A percentile compares a stretch with the other conserved stretches of the same genome.
Evolutionary conservation across 2,797 vertebrate genomes (phyloP).

Genomic region (Ceyx erithaca): DNA sequence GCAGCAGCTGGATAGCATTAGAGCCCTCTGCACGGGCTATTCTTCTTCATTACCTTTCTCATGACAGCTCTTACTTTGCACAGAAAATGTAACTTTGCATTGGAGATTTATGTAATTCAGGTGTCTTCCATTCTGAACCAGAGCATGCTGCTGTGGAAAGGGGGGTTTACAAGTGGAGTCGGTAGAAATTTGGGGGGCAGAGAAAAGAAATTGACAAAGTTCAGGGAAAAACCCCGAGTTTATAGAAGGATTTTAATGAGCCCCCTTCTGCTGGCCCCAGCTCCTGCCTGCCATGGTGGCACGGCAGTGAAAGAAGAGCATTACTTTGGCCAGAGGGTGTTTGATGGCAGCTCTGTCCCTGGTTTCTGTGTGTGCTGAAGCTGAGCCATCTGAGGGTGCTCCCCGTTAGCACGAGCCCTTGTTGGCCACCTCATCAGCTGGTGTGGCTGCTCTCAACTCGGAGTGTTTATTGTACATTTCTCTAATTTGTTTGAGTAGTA

Average conservation of each 20-base stretch:
- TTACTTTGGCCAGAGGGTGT: not conserved
- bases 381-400: not conserved
- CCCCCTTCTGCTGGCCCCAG: not conserved
- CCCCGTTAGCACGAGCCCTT: not conserved
- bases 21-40: constrained; percentile 88
- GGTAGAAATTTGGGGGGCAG: constrained; percentile 23
- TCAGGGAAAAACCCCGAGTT: constrained; percentile 13
- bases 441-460: constrained; percentile 13
- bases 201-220: constrained; percentile 4
- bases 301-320: not conserved
- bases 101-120: constrained; percentile 91
- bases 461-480: constrained; percentile 15
- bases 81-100: constrained; percentile 89
- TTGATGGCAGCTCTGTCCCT: not conserved
- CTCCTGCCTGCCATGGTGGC: not conserved
- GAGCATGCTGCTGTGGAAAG: constrained; percentile 57
- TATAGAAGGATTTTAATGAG: not conserved
- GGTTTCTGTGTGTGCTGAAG: not conserved
- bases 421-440: not conserved
- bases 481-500: constrained; percentile 27
- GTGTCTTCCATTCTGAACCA: constrained; percentile 82
- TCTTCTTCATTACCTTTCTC: constrained; percentile 91
- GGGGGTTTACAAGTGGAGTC: constrained; percentile 30
- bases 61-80: constrained; percentile 88
- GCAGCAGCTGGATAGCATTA: constrained; percentile 96